Base-by-base conservation (phyloP, 2,888 invertebrate species). In the Corythucha ciliata region DNA sequence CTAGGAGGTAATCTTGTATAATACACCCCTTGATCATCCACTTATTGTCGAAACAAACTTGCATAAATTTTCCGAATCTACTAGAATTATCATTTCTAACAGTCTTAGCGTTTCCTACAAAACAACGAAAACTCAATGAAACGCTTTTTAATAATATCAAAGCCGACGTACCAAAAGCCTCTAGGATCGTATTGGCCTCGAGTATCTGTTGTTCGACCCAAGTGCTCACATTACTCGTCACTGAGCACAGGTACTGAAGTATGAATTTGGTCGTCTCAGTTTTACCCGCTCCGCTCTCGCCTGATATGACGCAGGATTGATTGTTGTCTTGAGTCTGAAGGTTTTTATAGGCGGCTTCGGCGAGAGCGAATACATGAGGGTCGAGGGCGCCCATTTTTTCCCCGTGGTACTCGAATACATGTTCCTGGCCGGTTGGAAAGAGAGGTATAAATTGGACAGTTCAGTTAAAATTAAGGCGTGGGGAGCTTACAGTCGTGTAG, bases 131-230 rank as follows among this genome's bases (percentile, higher is more conserved):
- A n/a, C n/a, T n/a, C n/a, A n/a, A 8, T 29, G 29, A 8, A 29
- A 10, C 29, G 12, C n/a, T n/a, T n/a, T n/a, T 40, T 6, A 40
- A 47, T 21, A 20, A 39, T 14, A 14, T 29, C 8, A 6, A 21
- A 18, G 8, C 5, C 26, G 12, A 41, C 73, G 74, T 72, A 87
- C 91, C 91, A 66, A 92, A 92, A 29, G 91, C 89, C 71, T 92
- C 91, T 40, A 92, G 72, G 59, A 92, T 89, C 12, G 90, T 91
- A 67, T 92, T 91, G 5, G 91, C 91, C 68, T 92, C 92, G 21
- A 92, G 74, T 62, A 92, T 92, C 72, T 92, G 91, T 67, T 92
- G 90, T 66, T 92, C 90, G n/a, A 91, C 87, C 91, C 91, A 92
- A 1, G 90, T 85, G 54, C 82, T 82, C 27, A 82, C 81, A 62